These are phyloP conservation scores for Thamnophis elegans DNA, from an alignment of 2,797 vertebrate species.

Conservation along the genomic window DNA sequence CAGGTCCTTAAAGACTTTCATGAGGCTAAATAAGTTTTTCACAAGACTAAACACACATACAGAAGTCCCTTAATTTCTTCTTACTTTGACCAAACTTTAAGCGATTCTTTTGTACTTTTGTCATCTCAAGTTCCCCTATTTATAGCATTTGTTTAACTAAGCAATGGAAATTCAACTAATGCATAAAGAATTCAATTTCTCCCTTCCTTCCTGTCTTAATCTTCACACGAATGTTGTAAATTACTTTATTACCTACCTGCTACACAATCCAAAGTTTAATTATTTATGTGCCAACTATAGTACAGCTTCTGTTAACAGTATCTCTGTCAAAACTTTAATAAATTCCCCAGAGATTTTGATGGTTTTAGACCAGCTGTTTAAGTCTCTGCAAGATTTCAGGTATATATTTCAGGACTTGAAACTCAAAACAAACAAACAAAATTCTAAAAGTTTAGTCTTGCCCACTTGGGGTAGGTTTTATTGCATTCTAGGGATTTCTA, in stretches of 20 bases:
- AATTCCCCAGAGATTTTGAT: not conserved
- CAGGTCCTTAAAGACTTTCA: not conserved
- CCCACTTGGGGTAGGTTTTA: not conserved
- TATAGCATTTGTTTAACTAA: not conserved
- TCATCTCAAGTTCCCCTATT: not conserved
- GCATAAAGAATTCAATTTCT: not conserved
- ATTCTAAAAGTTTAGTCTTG: not conserved
- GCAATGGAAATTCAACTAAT: not conserved
- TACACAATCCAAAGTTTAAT: not conserved
- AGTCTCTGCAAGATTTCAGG: not conserved
- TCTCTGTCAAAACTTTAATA: not conserved
- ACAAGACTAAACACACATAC: not conserved
- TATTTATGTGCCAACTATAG: not conserved
- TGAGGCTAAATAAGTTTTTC: not conserved
- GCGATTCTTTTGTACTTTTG: not conserved
- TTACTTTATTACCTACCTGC: not conserved
- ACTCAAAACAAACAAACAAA: not conserved
- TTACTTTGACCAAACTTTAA: not conserved
- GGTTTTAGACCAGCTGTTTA: not conserved
- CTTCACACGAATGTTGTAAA: not conserved
- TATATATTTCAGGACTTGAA: not conserved
- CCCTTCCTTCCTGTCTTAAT: not conserved
- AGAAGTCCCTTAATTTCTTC: not conserved
- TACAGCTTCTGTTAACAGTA: not conserved
- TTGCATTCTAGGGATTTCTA: not conserved